These are phyloP conservation scores for Drosophila nikananu DNA, from an alignment of 1,140 invertebrate genomes.

Conservation along the genomic window DNA sequence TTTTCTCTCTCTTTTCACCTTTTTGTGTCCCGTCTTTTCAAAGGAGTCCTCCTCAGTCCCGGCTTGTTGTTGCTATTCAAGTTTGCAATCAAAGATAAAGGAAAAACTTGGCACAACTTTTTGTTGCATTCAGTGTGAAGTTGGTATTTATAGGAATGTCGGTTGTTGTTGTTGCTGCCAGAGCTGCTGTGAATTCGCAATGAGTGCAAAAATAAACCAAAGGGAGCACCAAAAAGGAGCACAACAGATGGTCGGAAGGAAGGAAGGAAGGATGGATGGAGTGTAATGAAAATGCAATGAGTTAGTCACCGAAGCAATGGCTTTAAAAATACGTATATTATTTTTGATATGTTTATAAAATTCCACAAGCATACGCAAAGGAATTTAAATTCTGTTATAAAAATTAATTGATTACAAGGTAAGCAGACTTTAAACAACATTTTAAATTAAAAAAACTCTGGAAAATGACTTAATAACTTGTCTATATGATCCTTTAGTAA, in stretches of 20 bases:
- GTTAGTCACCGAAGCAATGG: conserved; percentile 35
- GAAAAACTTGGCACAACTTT: conserved; percentile 68
- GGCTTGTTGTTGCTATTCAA: conserved; percentile 54
- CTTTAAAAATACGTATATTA: conserved; percentile 24
- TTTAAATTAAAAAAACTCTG: neutral
- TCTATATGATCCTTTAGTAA: neutral
- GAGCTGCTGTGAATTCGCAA: conserved; percentile 63
- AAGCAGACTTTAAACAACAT: neutral
- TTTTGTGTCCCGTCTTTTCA: neutral
- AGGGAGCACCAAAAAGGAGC: conserved; percentile 28
- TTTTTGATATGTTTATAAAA: no score
- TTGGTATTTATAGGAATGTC: conserved; percentile 80
- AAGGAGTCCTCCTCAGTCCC: conserved; percentile 29
- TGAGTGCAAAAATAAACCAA: conserved; percentile 56
- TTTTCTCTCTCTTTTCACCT: conserved; percentile 1
- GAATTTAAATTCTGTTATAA: neutral
- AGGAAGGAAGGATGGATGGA: neutral
- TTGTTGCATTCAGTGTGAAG: conserved; percentile 63
- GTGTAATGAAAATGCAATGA: conserved; percentile 35
- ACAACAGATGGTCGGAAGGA: conserved; percentile 29
- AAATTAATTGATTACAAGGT: no score
- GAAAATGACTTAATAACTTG: no score
- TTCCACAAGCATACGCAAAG: neutral
- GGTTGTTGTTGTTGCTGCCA: conserved; percentile 36
- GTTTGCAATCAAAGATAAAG: conserved; percentile 80